Evolutionary conservation across 2,888 invertebrate genomes (phyloP).

Genomic region (Tolmerus cingulatus): DNA sequence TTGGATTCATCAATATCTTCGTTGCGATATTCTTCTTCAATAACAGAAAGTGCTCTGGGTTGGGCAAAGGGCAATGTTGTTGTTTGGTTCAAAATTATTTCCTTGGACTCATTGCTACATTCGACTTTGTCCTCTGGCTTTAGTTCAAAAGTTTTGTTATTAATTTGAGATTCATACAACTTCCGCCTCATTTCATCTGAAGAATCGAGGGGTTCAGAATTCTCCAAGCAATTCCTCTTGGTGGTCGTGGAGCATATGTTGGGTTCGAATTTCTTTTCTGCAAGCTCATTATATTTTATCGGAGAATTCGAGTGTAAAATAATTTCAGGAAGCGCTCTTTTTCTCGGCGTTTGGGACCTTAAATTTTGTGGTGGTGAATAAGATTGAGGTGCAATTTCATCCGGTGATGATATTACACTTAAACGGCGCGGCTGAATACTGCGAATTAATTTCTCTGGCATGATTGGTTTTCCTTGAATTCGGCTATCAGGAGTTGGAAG

Average conservation of each 20-base stretch:
- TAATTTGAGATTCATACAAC: slow-evolving; percentile 44
- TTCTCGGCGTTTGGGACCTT: not conserved
- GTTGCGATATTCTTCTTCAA: slow-evolving; percentile 56
- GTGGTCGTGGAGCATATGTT: not conserved
- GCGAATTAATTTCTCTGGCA: not conserved
- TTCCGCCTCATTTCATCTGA: slow-evolving; percentile 45
- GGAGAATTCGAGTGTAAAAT: not conserved
- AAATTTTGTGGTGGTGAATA: not conserved
- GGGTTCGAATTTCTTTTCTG: not conserved
- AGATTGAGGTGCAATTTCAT: not conserved
- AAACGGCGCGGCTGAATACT: not conserved
- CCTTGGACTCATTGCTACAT: not conserved
- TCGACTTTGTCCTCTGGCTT: not conserved
- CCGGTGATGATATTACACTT: slow-evolving; percentile 5
- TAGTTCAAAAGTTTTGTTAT: slow-evolving; percentile 59
- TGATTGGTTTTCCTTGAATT: not conserved
- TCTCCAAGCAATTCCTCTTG: not conserved
- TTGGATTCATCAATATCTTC: not conserved
- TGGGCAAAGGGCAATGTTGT: slow-evolving; percentile 54
- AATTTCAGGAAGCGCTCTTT: not conserved
- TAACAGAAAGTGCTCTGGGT: slow-evolving; percentile 55
- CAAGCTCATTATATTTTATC: not conserved
- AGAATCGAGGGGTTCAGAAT: not conserved
- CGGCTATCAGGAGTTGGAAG: slow-evolving; percentile 57
- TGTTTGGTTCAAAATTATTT: slow-evolving; percentile 49